Base-by-base conservation (phyloP, 2,113 vertebrate genomes). In the Centropus unirufus region DNA sequence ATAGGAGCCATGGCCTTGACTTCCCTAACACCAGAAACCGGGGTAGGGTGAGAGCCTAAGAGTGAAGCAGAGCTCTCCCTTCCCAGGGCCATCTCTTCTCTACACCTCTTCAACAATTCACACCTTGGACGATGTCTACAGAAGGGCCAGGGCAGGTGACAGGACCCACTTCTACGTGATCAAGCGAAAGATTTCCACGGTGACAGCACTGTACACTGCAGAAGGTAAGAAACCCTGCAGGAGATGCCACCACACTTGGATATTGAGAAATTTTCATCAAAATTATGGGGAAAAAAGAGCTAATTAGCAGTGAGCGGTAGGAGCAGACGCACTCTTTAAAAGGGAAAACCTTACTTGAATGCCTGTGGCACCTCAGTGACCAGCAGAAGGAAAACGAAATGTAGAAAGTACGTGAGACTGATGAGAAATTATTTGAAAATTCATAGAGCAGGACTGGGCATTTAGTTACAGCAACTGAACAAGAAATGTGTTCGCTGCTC, bases 361-460 rank as follows among this genome's bases (percentile, higher is more conserved):
- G 74, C 54, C 62, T 62, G 8, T n/a, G 32, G 47, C 52, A 72
- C 32, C 32, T 68, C 70, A 61, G 57, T 54, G 89, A 78, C 36
- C 78, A 90, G 83, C 26, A 92, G 81, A 84, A 74, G 42, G 64
- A 61, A 67, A 75, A 83, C 86, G 73, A 89, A 90, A 81, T 81
- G 70, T 1, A 81, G 68, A n/a, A 90, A 61, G 57, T 72, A 52
- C 2, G 2, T 73, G 69, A 92, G 82, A 87, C 58, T 81, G 61
- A 94, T 87, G 80, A 92, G 74, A 86, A 87, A 90, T 91, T 63
- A 81, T 72, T 87, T 84, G 83, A 75, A 87, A 91, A 92, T 89
- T 67, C 73, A 89, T 44, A 78, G 57, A 94, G 52, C 63, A 63
- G 94, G 72, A 92, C 86, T 75, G 61, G 52, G 39, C 64, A 46